A percentile compares a stretch with the other conserved stretches of the same genome.
Conservation (phyloP, 2,888 invertebrate genomes). For the Epirrita christyi region DNA sequence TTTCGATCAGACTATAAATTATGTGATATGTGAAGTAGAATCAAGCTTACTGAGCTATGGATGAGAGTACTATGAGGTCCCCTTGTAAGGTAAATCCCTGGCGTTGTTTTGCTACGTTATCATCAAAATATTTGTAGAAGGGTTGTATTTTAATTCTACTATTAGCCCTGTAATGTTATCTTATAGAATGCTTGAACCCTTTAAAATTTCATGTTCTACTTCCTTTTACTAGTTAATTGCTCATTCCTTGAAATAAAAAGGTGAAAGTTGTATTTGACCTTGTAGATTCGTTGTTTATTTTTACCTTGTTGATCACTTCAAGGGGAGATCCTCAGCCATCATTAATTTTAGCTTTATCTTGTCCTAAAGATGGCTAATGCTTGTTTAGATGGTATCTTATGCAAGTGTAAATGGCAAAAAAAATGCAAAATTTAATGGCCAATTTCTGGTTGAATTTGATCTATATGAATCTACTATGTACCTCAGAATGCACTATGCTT, state of each 20-base stretch:
- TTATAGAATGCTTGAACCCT: slow-evolving; percentile 25
- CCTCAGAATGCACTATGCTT: slow-evolving; percentile 60
- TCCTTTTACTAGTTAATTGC: slow-evolving; percentile 12
- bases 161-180: slow-evolving; percentile 17
- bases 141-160: slow-evolving; percentile 38
- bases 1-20: slow-evolving; percentile 65
- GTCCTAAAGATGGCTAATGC: slow-evolving; percentile 17
- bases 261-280: slow-evolving; percentile 28
- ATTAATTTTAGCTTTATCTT: slow-evolving; percentile 17
- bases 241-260: slow-evolving; percentile 20
- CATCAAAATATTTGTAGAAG: slow-evolving; percentile 45
- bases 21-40: slow-evolving; percentile 76
- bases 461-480: slow-evolving; percentile 16
- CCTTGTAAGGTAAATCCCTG: slow-evolving; percentile 81
- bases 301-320: slow-evolving; percentile 30
- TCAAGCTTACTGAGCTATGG: slow-evolving; percentile 73
- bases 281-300: slow-evolving; percentile 23
- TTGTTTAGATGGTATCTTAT: slow-evolving; percentile 5
- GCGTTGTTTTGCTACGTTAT: slow-evolving; percentile 58
- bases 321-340: slow-evolving; percentile 42
- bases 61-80: slow-evolving; percentile 77
- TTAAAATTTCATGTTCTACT: slow-evolving; percentile 11
- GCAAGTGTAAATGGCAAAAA: background rate
- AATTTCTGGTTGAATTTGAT: slow-evolving; percentile 13
- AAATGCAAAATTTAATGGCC: slow-evolving; percentile 2